A percentile compares a stretch with the other conserved stretches of the same genome.
phyloP scores from a whole-genome alignment of 2,113 vertebrate genomes.

The Tricholaema leucomelas region DNA sequence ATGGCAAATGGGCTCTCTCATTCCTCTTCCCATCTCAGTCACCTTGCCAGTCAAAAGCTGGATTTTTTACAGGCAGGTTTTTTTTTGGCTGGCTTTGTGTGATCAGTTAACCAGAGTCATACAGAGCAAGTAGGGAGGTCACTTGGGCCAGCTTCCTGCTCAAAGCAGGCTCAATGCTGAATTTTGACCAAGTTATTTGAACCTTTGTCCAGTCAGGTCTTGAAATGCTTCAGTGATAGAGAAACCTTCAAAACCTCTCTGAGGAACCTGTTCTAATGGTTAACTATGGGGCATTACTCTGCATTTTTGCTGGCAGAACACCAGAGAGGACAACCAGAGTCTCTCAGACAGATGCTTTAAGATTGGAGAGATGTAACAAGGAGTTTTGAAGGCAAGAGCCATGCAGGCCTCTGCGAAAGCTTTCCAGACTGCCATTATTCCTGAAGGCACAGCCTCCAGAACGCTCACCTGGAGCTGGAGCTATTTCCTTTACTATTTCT shows the following conservation, averaged over 20 bases:
- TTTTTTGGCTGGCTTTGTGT: background rate
- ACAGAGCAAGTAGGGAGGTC: background rate
- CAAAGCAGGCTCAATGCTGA: background rate
- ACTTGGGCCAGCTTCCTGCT: background rate
- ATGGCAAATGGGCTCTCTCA: background rate
- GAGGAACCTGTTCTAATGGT: background rate
- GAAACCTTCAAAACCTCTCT: background rate
- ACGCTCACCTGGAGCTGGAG: background rate
- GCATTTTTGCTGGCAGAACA: background rate
- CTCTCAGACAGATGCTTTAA: background rate
- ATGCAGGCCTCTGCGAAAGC: background rate
- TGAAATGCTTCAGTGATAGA: background rate
- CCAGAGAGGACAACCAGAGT: background rate
- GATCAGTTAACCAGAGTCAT: background rate
- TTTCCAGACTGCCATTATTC: background rate
- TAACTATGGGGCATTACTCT: background rate
- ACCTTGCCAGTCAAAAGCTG: background rate
- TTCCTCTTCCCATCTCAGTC: background rate
- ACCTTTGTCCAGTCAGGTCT: background rate
- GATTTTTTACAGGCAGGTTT: background rate
- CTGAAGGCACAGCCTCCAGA: background rate
- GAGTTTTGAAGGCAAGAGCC: background rate
- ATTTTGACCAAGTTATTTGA: background rate
- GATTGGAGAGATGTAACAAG: fast-evolving
- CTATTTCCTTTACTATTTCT: background rate